Conservation (phyloP, 2,888 invertebrate species). For the Pinctada fucata region DNA sequence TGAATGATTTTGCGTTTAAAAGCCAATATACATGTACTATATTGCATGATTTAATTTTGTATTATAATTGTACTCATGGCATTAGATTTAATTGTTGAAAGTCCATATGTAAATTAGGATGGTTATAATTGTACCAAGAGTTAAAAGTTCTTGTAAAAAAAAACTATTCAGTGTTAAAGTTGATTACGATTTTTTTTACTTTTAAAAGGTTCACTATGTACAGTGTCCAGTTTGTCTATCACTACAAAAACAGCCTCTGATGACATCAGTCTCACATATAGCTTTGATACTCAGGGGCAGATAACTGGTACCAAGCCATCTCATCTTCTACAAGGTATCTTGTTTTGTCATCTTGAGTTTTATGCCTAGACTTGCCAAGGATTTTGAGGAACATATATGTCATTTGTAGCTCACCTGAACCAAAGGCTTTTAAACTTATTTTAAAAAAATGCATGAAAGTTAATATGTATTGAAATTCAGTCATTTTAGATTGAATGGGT, state of each 20-base stretch:
- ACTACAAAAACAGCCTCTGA: conserved; percentile 79
- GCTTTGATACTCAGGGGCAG: conserved; percentile 78
- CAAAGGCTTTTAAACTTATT: background rate
- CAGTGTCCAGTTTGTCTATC: conserved; percentile 79
- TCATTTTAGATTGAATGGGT: too few species aligned
- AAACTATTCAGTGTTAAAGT: too few species aligned
- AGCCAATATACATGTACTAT: too few species aligned
- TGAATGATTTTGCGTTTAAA: too few species aligned
- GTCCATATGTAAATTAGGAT: too few species aligned
- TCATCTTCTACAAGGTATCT: conserved; percentile 78
- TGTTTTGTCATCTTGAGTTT: too few species aligned
- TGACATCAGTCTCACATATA: conserved; percentile 78
- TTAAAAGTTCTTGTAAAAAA: too few species aligned
- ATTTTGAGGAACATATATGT: background rate
- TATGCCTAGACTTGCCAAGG: background rate
- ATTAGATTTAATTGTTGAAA: too few species aligned
- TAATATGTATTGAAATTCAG: background rate
- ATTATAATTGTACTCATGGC: too few species aligned
- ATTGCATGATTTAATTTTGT: too few species aligned
- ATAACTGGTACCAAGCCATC: conserved; percentile 77
- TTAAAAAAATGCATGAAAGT: background rate
- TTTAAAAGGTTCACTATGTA: conserved; percentile 78
- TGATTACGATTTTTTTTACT: background rate
- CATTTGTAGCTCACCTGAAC: background rate
- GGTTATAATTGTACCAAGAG: too few species aligned